phyloP scores from a whole-genome alignment of 2,888 invertebrate genomes.

The Cremastobaeus sp. region DNA sequence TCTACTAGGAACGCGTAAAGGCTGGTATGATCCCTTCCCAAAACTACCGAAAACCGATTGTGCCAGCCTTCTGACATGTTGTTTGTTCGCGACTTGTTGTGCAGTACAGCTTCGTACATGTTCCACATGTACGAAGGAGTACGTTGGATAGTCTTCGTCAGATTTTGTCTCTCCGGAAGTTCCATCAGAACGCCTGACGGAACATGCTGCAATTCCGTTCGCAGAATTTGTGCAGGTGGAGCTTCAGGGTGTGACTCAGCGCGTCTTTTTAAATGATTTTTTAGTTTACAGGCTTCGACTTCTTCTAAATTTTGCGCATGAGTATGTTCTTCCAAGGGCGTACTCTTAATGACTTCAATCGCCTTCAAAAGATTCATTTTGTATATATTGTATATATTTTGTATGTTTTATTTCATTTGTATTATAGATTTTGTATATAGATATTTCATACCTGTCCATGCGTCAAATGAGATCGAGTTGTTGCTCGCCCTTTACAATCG shows the following conservation, averaged over 20 bases:
- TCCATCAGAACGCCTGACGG: not conserved
- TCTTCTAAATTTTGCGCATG: not conserved
- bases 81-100: not conserved
- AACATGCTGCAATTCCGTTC: not conserved
- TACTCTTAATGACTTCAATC: not conserved
- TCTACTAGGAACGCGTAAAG: not conserved
- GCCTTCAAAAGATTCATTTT: too few species aligned
- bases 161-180: not conserved
- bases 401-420: not conserved
- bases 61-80: not conserved
- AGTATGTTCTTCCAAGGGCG: not conserved
- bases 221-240: not conserved
- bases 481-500: constrained; percentile 2
- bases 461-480: constrained; percentile 2
- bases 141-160: not conserved
- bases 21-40: not conserved
- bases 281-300: not conserved
- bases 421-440: not conserved
- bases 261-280: not conserved
- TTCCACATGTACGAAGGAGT: not conserved
- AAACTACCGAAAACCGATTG: not conserved
- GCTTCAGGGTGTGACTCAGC: not conserved
- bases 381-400: too few species aligned
- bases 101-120: not conserved
- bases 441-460: constrained; percentile 6